Evolutionary conservation across 2,888 invertebrate species (phyloP), one percentile per base, ranked within the genome.

Genomic region (Agriopis leucophaearia): DNA sequence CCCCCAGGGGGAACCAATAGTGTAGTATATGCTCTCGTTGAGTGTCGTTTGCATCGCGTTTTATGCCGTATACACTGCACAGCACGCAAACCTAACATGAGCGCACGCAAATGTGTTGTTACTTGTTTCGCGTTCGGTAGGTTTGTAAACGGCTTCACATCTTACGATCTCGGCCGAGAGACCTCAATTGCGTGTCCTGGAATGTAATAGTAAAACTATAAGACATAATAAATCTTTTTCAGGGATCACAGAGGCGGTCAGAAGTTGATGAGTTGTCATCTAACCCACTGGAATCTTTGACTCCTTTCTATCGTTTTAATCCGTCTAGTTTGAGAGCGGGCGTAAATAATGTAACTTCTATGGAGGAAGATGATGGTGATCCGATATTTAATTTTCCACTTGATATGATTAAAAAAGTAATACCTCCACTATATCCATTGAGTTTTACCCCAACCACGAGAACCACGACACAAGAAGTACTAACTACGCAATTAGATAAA

Each of bases 251-350:
- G 3, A 51, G 47, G 8, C 47, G 47, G 7, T 48, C 16, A 1
- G 38, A 48, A 47, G 38, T 6, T 7, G 15, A 42, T n/a, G 45
- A 15, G 10, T n/a, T 57, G 13, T n/a, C 56, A 45, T 45, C 36
- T 8, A 27, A 50, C 27, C 59, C 59, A 40, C 36, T 44, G 36
- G 44, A 55, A 7, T 66, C 66, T 35, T 44, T 67, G 48, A 18
- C 54, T 13, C 67, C 67, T 9, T 67, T 67, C 10, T 63, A 63
- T 18, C 66, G 66, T 5, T 66, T 38, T 16, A 40, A 35, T 13
- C 6, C n/a, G 10, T 10, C 35, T 0, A 50, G 40, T 12, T 44
- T 35, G 7, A n/a, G 9, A 10, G 16, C 18, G 27, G 15, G 18
- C 8, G 0, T 40, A 36, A 55, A 57, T 16, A 57, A 50, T 55